A percentile compares a stretch with the other conserved stretches of the same genome.
Evolutionary conservation across 1,140 invertebrate genomes (phyloP).

Genomic region (Arion vulgaris): DNA sequence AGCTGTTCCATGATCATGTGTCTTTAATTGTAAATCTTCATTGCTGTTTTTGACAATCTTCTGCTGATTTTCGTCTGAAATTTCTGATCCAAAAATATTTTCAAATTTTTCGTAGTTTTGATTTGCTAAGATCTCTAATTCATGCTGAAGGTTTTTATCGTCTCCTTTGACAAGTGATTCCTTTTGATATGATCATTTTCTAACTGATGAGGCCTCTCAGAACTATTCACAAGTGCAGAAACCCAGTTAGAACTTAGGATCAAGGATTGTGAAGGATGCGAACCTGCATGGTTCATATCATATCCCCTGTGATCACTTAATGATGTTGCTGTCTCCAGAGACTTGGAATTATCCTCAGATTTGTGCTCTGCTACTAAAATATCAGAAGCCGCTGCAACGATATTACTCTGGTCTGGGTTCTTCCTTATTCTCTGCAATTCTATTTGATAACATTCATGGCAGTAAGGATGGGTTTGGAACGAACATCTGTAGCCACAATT

Average conservation of each 20-base stretch:
- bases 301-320: neutral
- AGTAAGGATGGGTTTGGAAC: constrained; percentile 58
- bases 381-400: neutral
- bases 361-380: neutral
- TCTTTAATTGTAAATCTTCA: neutral
- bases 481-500: constrained; percentile 58
- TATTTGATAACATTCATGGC: constrained; percentile 53
- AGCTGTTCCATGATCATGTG: neutral
- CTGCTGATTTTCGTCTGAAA: neutral
- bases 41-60: neutral
- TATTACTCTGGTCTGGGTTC: neutral
- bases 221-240: neutral
- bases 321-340: neutral
- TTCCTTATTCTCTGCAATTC: neutral
- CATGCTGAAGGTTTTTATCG: too few species aligned
- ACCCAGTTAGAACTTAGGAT: neutral
- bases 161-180: too few species aligned
- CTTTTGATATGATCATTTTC: neutral
- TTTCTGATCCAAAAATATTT: neutral
- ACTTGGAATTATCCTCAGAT: neutral
- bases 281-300: neutral
- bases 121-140: neutral
- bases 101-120: neutral
- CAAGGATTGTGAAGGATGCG: neutral
- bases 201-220: neutral